Base-by-base conservation (phyloP, 2,888 invertebrate species). In the Thyatira batis region DNA sequence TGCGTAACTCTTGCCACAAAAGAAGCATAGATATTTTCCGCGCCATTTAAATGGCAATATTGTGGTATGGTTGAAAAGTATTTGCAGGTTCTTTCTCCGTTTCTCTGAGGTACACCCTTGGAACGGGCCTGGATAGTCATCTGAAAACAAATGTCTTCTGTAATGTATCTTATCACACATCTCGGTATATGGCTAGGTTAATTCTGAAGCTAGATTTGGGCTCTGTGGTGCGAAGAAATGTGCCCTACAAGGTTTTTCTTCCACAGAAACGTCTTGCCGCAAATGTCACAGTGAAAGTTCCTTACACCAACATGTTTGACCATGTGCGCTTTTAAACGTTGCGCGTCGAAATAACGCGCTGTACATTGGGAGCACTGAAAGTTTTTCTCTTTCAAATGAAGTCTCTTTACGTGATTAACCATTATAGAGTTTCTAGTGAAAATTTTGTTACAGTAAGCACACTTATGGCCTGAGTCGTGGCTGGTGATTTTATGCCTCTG, bases 191-290 rank as follows among this genome's bases (percentile, higher is more conserved):
- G 10, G 17, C 17, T 48, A 48, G 8, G 1, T 23, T 23, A 39
- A 52, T 51, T 43, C 51, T 51, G 55, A 54, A 51, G 46, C 44
- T 23, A 9, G 20, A n/a, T 25, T 13, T 45, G n/a, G 23, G 20
- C n/a, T 57, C 79, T 80, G 27, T 71, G 69, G 57, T 86, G 86
- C 0, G 82, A 80, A 1, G 75, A 82, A 65, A 93, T 87, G 67
- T 94, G 94, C 0, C 90, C 92, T 27, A 89, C 89, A 25, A 94
- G 76, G 61, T 94, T 93, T 52, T 93, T 93, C 69, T 93, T 93
- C 72, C 93, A 93, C 0, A 92, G 81, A 58, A 94, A 92, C 72
- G 90, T 93, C 63, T 92, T 93, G 0, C 92, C 91, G 58, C 94
- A 94, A 13, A 93, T 77, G 56, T 94, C 93, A 55, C 94, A 94